Evolutionary conservation across 1,140 invertebrate genomes (phyloP).

Genomic region (Drosophila mauritiana): DNA sequence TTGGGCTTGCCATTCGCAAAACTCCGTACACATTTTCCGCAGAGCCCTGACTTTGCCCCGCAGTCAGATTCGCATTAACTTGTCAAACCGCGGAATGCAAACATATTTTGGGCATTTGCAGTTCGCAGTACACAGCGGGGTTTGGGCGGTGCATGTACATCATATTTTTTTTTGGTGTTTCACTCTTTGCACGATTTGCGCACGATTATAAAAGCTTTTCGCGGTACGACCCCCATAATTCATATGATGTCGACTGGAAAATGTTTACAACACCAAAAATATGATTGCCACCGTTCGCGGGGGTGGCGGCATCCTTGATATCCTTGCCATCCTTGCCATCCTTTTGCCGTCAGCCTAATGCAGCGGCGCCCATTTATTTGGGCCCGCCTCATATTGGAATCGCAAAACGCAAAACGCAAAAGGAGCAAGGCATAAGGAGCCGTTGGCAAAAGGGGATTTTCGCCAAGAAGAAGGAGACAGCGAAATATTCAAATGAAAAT

Average conservation of each 20-base stretch:
- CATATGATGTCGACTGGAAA: conserved; percentile 83
- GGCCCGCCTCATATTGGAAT: conserved; percentile 4
- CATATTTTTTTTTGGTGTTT: conserved; percentile 16
- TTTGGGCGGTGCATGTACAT: conserved; percentile 68
- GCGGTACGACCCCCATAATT: conserved; percentile 84
- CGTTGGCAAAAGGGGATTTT: conserved; percentile 58
- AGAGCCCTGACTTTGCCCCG: conserved; percentile 8
- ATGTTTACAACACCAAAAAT: conserved; percentile 78
- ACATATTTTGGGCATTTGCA: conserved; percentile 83
- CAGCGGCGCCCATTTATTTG: conserved; percentile 66
- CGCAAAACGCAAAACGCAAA: not conserved
- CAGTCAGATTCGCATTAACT: conserved; percentile 74
- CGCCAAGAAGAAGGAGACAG: conserved; percentile 62
- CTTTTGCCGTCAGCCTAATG: conserved; percentile 53
- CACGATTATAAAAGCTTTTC: conserved; percentile 84
- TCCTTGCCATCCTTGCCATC: conserved; percentile 49
- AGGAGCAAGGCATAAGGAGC: conserved; percentile 7
- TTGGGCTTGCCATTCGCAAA: not conserved
- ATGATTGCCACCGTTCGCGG: conserved; percentile 62
- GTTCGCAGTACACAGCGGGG: conserved; percentile 18
- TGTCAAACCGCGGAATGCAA: conserved; percentile 81
- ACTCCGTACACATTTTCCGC: not conserved
- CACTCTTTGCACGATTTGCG: conserved; percentile 78
- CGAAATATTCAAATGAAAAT: conserved; percentile 84
- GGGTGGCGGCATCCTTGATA: conserved; percentile 39